Evolutionary conservation across 2,113 vertebrate species (phyloP).

Genomic region (Rhineura floridana): DNA sequence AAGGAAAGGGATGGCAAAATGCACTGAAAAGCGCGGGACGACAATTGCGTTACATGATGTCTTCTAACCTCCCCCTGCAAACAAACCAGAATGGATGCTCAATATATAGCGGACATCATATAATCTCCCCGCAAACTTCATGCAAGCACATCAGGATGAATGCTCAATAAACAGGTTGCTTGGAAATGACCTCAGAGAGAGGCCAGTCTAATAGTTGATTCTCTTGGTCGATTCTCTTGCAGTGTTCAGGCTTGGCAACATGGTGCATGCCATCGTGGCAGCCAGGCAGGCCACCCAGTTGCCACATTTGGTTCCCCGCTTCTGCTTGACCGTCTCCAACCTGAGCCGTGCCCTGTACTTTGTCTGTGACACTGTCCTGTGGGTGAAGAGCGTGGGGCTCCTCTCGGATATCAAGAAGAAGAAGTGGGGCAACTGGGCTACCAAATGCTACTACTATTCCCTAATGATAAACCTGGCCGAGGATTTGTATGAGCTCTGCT

Average conservation of each 20-base stretch:
- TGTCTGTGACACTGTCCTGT: conserved; percentile 87
- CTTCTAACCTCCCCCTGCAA: too few species aligned
- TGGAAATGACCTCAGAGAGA: too few species aligned
- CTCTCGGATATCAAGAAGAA: conserved; percentile 74
- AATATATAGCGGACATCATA: too few species aligned
- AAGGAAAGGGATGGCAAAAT: too few species aligned
- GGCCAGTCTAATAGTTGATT: conserved; percentile 10
- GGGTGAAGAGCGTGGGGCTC: conserved; percentile 82
- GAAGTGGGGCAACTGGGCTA: conserved; percentile 82
- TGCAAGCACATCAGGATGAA: too few species aligned
- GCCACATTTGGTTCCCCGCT: conserved; percentile 78
- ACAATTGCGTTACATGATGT: too few species aligned
- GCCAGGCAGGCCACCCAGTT: conserved; percentile 77
- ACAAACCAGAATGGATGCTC: too few species aligned
- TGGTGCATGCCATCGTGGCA: conserved; percentile 84
- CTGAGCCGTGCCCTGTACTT: conserved; percentile 87
- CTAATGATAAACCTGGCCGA: conserved; percentile 83
- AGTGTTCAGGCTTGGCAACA: conserved; percentile 93
- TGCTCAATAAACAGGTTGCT: too few species aligned
- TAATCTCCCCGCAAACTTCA: too few species aligned
- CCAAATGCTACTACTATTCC: conserved; percentile 84
- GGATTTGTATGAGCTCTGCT: conserved; percentile 83
- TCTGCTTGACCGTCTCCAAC: conserved; percentile 85
- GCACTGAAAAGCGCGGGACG: too few species aligned
- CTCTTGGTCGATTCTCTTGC: conserved; percentile 73